Base-by-base conservation (phyloP, 2,888 invertebrate genomes). In the Gibbula magus region DNA sequence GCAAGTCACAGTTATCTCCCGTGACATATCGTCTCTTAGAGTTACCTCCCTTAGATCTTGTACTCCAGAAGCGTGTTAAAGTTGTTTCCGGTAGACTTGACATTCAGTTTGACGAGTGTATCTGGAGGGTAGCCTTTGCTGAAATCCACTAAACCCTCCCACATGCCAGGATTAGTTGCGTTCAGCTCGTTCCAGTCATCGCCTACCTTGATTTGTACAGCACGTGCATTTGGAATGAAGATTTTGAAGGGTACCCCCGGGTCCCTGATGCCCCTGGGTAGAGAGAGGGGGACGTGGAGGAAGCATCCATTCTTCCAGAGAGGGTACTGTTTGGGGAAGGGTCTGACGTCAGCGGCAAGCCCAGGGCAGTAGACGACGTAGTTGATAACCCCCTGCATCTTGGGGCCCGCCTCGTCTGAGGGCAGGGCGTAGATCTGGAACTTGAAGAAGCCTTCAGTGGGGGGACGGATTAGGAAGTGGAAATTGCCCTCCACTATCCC, bases 381-480 rank as follows among this genome's bases (percentile, higher is more conserved):
- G 77, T 90, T 90, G 83, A 81, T 89, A 13, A 90, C 89, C 32
- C 88, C 86, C 35, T 89, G 85, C 82, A 90, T 86, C 45, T 88
- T 83, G 8, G 89, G 89, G 16, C 90, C 90, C 4, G 89, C 90
- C 56, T 89, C 88, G 18, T 84, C 84, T 29, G 80, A 75, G 0
- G 89, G 90, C 18, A 89, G 81, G 20, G 89, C 90, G 82, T 89
- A 90, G 35, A 90, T 86, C 78, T 90, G 89, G 56, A 89, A 88
- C 79, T 90, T 90, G 81, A 88, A 90, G 79, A 88, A 90, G 7
- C 90, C 90, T 3, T 87, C 76, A 25, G 81, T 75, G 0, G 90
- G 85, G 0, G 88, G 87, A 16, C 88, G 85, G 76, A 90, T 85
- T 54, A 84, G 86, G 77, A 87, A 90, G 80, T 87, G 85, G 76